phyloP scores from a whole-genome alignment of 2,113 vertebrate species.

The Psilopogon haemacephalus region DNA sequence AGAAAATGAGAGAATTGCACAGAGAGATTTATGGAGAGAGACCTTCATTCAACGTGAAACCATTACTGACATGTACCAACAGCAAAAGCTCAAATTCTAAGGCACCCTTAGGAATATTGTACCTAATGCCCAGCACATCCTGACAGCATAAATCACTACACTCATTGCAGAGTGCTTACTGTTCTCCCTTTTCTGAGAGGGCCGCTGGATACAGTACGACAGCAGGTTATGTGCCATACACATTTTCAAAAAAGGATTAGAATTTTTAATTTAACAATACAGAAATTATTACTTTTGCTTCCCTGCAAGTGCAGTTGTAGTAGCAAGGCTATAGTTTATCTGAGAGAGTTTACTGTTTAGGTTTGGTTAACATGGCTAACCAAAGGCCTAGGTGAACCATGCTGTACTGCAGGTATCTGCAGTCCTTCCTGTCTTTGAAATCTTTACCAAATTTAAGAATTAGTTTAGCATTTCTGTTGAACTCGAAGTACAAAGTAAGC shows the following conservation, averaged over 20 bases:
- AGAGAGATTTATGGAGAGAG: not conserved
- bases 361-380: not conserved
- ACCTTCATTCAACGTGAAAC: not conserved
- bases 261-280: not conserved
- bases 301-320: not conserved
- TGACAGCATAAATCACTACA: not conserved
- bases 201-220: not conserved
- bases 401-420: not conserved
- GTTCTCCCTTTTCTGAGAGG: not conserved
- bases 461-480: not conserved
- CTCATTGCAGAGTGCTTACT: not conserved
- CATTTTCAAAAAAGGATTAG: not conserved
- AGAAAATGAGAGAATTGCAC: not conserved
- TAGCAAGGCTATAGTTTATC: not conserved
- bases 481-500: not conserved
- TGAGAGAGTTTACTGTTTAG: not conserved
- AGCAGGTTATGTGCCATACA: not conserved
- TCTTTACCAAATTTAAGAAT: not conserved
- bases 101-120: not conserved
- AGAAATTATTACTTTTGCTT: not conserved
- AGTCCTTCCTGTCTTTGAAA: not conserved
- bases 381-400: not conserved
- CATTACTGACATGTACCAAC: not conserved
- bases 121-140: not conserved
- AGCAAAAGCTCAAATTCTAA: not conserved